Base-by-base conservation (phyloP, 2,797 vertebrate genomes). In the Darevskia mixta region DNA sequence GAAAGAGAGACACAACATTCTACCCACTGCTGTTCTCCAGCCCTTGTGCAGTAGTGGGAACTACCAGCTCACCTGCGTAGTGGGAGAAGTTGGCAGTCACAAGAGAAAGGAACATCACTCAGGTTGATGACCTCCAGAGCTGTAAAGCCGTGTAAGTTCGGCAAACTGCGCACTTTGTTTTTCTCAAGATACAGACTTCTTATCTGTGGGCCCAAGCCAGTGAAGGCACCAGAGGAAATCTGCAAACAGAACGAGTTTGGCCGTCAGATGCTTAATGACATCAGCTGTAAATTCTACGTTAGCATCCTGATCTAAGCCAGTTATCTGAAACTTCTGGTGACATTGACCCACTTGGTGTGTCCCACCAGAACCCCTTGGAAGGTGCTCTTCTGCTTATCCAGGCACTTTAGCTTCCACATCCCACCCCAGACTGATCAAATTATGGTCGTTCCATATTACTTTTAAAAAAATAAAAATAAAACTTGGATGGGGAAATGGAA, bases 121-220 rank as follows among this genome's bases (percentile, higher is more conserved):
- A 99, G 97, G 95, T 98, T 98, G 86, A 99, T 97, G 91, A 98
- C 98, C 92, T 99, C 98, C 90, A 99, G 94, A 83, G 96, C 96
- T 0, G 96, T 97, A 91, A 99, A 96, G 18, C 95, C 91, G 9
- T 92, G 94, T 91, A 98, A 94, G 90, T 97, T 88, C 0, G 98
- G 98, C 83, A 99, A 89, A 72, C 96, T 95, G 90, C 95, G 97
- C 90, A 99, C 97, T 86, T 96, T 97, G 95, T 99, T 99, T 35
- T 96, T 97, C 92, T 99, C 98, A 90, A 99, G 93, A 85, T 98
- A 96, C 27, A 99, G 97, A 93, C 97, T 98, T 95, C 95, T 98
- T 75, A 99, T 94, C 32, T 94, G 95, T 8, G 96, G 91, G 45
- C 98, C 97, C 0, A 99, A 96, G 15, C 98, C 98, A n/a, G 91